These are phyloP conservation scores for Agriopis leucophaearia DNA, from an alignment of 2,888 invertebrate species.

Conservation along the genomic window DNA sequence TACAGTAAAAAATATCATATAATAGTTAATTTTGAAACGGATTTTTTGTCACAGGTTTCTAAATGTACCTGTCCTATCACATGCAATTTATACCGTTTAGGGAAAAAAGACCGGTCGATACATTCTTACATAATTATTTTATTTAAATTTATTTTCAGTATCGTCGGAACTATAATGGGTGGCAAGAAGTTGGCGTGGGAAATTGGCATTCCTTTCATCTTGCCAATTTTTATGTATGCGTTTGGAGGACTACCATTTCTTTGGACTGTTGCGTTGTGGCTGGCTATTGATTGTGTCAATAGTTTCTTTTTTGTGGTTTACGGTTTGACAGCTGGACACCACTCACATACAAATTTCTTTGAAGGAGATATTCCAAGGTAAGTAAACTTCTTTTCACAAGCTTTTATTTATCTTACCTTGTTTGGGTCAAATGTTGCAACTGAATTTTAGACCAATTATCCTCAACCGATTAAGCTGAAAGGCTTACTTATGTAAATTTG, in stretches of 20 bases:
- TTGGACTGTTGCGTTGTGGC: slow-evolving; percentile 83
- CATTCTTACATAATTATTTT: too few species aligned
- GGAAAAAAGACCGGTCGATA: too few species aligned
- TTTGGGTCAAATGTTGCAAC: too few species aligned
- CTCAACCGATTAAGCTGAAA: too few species aligned
- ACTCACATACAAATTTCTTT: slow-evolving; percentile 92
- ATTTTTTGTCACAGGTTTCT: too few species aligned
- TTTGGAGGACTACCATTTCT: slow-evolving; percentile 66
- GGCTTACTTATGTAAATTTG: too few species aligned
- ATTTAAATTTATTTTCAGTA: slow-evolving; percentile 54
- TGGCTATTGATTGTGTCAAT: slow-evolving; percentile 76
- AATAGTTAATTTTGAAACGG: too few species aligned
- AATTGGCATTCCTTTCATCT: slow-evolving; percentile 62
- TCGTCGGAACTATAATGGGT: slow-evolving; percentile 49
- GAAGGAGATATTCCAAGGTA: slow-evolving; percentile 92
- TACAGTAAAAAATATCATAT: too few species aligned
- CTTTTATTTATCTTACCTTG: too few species aligned
- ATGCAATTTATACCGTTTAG: too few species aligned
- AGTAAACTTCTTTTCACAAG: not conserved
- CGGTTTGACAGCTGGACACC: slow-evolving; percentile 93
- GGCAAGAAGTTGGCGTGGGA: slow-evolving; percentile 63
- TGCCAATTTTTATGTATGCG: slow-evolving; percentile 78
- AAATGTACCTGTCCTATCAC: too few species aligned
- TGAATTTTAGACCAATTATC: too few species aligned
- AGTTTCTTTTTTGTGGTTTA: slow-evolving; percentile 89